phyloP scores from a whole-genome alignment of 1,140 invertebrate species.

The Elysia chlorotica region DNA sequence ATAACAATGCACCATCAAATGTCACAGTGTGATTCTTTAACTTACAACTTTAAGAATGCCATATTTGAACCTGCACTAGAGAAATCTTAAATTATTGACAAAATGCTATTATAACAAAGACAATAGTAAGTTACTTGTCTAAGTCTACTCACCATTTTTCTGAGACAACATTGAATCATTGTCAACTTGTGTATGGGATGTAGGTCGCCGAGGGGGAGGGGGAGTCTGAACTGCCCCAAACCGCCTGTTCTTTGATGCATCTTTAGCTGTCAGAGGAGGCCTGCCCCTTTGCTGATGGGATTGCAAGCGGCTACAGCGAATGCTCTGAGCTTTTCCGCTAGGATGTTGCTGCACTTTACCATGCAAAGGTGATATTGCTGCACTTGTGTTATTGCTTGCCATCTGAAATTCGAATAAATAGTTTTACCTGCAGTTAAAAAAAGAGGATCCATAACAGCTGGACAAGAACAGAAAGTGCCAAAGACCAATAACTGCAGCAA shows the following conservation, averaged over 20 bases:
- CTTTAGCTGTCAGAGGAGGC: slow-evolving; percentile 8
- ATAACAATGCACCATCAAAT: background rate
- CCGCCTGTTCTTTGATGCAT: slow-evolving; percentile 12
- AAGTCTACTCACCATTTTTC: background rate
- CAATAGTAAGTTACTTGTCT: too few species aligned
- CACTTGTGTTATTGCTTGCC: too few species aligned
- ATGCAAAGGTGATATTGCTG: too few species aligned
- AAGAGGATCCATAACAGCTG: background rate
- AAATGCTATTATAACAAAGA: too few species aligned
- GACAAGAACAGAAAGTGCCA: background rate
- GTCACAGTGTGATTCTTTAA: background rate
- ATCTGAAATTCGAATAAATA: too few species aligned
- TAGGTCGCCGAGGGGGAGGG: slow-evolving; percentile 8
- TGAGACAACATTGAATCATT: slow-evolving; percentile 3
- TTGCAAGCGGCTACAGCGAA: too few species aligned
- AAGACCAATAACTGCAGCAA: background rate
- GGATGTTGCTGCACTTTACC: too few species aligned
- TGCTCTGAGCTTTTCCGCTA: too few species aligned
- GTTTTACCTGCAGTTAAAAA: background rate
- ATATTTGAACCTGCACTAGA: too few species aligned
- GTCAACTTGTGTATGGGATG: background rate
- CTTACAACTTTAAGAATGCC: background rate
- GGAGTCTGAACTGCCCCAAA: slow-evolving; percentile 16
- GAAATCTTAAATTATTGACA: too few species aligned
- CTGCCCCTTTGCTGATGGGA: too few species aligned